Evolutionary conservation across 2,888 invertebrate genomes (phyloP), one percentile per base, ranked within the genome.

Genomic region (Macropis europaea): DNA sequence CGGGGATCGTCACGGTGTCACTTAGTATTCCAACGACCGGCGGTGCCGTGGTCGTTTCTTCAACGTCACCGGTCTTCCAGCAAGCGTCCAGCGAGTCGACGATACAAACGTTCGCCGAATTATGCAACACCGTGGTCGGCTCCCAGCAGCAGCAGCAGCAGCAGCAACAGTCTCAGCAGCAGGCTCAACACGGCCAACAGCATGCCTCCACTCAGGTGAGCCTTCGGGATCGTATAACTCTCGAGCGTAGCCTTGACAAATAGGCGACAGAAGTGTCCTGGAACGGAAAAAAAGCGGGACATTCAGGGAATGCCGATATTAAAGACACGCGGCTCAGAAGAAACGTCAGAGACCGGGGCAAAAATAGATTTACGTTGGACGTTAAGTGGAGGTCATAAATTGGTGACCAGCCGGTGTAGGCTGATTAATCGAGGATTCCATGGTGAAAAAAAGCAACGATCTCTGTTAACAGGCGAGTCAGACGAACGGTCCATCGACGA

Each of bases 1-100:
- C 94, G 0, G 94, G 94, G 26, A 94, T 94, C 73, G 94, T 94
- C 9, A 93, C 92, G 5, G 93, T 94, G n/a, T 93, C 94, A 3
- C 88, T 94, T 38, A 91, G 92, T 73, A 92, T 94, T 83, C 93
- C 94, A 50, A 91, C 92, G 7, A 90, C 90, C 71, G 91, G 90
- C 6, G 91, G 91, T 26, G 91, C 91, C 47, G 90, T 92, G 43
- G 90, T 92, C 48, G 91, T 92, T 2, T 91, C 91, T n/a, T 89
- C 89, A 34, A 89, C 91, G 11, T 91, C 93, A 3, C 91, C 91
- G 0, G 92, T 90, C 76, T 88, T 90, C 56, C 91, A 91, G 68
- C 88, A 87, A 68, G 78, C 85, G 11, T 71, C 87, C 28, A 77
- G 81, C 71, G 86, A 87, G 60, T 76, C 88, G 28, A 84, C 87